A percentile compares a stretch with the other conserved stretches of the same genome.
phyloP scores from a whole-genome alignment of 1,140 invertebrate genomes.

The Drosophila pandora region DNA sequence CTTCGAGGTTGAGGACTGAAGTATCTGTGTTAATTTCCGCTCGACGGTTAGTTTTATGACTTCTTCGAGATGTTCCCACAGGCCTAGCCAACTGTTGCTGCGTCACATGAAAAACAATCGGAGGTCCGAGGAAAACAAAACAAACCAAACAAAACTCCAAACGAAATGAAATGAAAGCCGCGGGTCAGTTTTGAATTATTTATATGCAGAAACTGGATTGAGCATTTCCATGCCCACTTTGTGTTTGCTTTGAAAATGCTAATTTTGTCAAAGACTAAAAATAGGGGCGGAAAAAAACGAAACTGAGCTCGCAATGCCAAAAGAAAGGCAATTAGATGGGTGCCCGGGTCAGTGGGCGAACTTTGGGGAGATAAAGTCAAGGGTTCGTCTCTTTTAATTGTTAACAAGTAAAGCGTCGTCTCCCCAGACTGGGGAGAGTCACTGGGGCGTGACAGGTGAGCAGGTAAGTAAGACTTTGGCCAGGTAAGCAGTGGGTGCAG shows the following conservation, averaged over 20 bases:
- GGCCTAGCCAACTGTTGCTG: slow-evolving; percentile 44
- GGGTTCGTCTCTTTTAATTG: slow-evolving; percentile 52
- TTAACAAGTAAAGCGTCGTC: slow-evolving; percentile 52
- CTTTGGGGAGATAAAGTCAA: slow-evolving; percentile 47
- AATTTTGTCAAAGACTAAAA: slow-evolving; percentile 40
- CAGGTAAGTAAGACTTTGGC: background rate
- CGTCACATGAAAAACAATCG: slow-evolving; percentile 66
- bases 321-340: slow-evolving; percentile 71
- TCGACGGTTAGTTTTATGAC: slow-evolving; percentile 77
- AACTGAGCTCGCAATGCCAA: slow-evolving; percentile 53
- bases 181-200: slow-evolving; percentile 72
- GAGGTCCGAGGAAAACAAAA: slow-evolving; percentile 28
- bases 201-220: slow-evolving; percentile 38
- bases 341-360: slow-evolving; percentile 21
- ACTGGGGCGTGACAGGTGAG: slow-evolving; percentile 17
- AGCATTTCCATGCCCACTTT: slow-evolving; percentile 50
- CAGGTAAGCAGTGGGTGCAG: slow-evolving; percentile 5
- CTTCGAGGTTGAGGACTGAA: slow-evolving; percentile 13
- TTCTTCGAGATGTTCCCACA: slow-evolving; percentile 68
- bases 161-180: slow-evolving; percentile 55
- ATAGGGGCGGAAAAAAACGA: slow-evolving; percentile 32
- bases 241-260: slow-evolving; percentile 55
- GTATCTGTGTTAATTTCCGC: slow-evolving; percentile 76
- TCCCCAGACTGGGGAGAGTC: slow-evolving; percentile 17
- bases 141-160: slow-evolving; percentile 18